A percentile compares a stretch with the other conserved stretches of the same genome.
Evolutionary conservation across 2,113 vertebrate species (phyloP).

Genomic region (Leucopternis melanops): DNA sequence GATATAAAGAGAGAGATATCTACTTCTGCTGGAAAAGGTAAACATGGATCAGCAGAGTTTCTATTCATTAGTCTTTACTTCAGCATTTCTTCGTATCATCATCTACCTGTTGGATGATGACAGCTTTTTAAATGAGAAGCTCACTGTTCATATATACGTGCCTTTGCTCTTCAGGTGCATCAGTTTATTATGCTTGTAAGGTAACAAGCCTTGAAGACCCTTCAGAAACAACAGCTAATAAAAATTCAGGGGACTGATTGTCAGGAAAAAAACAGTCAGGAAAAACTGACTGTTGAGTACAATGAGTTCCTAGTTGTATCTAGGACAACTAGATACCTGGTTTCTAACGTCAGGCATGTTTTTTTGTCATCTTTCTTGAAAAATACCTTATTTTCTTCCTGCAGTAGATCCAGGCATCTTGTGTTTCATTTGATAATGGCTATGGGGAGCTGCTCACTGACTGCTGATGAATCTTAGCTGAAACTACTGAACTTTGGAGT

Average conservation of each 20-base stretch:
- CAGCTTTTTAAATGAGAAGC: background rate
- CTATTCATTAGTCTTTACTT: background rate
- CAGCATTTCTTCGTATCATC: background rate
- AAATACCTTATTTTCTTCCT: background rate
- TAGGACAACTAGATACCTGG: background rate
- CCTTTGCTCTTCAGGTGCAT: background rate
- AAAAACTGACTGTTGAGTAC: background rate
- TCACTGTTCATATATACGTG: background rate
- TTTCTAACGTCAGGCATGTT: background rate
- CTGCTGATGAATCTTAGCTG: background rate
- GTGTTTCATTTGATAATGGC: background rate
- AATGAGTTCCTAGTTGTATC: background rate
- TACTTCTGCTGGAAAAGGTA: background rate
- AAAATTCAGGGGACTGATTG: background rate
- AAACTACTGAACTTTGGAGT: background rate
- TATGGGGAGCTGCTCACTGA: background rate
- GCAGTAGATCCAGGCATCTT: background rate
- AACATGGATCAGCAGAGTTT: background rate
- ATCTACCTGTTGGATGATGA: background rate
- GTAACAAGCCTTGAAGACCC: background rate
- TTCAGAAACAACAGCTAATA: background rate
- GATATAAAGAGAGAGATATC: background rate
- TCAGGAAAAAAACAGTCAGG: background rate
- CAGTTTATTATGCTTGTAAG: background rate
- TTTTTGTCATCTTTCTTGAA: background rate